Evolutionary conservation across 2,888 invertebrate genomes (phyloP).

Genomic region (Hartigia nigra): DNA sequence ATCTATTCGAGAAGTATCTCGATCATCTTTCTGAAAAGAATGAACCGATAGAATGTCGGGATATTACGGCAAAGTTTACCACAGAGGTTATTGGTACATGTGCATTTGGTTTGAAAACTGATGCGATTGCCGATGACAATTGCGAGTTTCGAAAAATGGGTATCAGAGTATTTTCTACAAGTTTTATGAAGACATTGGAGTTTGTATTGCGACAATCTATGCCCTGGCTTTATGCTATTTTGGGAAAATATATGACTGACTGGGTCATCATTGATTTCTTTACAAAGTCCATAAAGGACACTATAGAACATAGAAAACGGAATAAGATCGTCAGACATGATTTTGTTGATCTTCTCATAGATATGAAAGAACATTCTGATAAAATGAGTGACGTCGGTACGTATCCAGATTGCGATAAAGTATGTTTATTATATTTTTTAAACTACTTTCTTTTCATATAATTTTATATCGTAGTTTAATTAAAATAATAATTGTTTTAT

Average conservation of each 20-base stretch:
- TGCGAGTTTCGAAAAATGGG: constrained; percentile 60
- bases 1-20: constrained; percentile 63
- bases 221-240: constrained; percentile 37
- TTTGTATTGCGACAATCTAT: constrained; percentile 21
- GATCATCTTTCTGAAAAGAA: constrained; percentile 36
- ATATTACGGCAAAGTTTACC: constrained; percentile 59
- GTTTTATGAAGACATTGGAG: constrained; percentile 14
- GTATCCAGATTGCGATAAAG: not conserved
- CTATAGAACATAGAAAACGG: constrained; percentile 59
- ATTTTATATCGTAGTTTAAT: too few relatives aligned
- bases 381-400: constrained; percentile 44
- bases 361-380: constrained; percentile 48
- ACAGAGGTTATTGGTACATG: constrained; percentile 65
- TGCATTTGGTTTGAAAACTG: constrained; percentile 64
- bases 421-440: too few relatives aligned
- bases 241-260: constrained; percentile 36
- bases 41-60: constrained; percentile 42
- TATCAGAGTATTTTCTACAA: constrained; percentile 39
- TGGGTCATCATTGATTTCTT: constrained; percentile 52
- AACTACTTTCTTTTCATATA: too few relatives aligned
- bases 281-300: constrained; percentile 48
- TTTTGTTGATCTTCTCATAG: constrained; percentile 63
- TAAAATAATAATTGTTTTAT: too few relatives aligned
- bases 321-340: constrained; percentile 64
- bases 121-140: constrained; percentile 51